Conservation (phyloP, 2,113 vertebrate species). For the Himantopus leucocephalus region DNA sequence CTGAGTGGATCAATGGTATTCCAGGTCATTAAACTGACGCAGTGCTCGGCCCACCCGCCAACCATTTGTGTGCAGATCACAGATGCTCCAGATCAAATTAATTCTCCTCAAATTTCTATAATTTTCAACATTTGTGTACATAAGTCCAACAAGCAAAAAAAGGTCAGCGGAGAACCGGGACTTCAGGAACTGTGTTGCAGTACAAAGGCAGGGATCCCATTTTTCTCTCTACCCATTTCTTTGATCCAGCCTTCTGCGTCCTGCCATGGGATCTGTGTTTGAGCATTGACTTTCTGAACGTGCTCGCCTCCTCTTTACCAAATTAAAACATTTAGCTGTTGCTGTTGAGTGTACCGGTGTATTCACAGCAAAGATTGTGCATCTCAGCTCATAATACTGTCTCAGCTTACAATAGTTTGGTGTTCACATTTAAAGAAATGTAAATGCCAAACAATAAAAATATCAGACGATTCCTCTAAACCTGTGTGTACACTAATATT, state of each 20-base stretch:
- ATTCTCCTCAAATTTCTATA: neutral
- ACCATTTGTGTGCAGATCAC: constrained; percentile 64
- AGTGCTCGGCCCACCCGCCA: neutral
- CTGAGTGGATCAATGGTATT: neutral
- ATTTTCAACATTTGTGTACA: neutral
- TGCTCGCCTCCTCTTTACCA: neutral
- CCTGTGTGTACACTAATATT: neutral
- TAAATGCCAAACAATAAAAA: neutral
- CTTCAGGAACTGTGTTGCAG: neutral
- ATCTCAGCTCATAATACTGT: neutral
- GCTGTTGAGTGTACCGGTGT: neutral
- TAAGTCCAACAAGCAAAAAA: neutral
- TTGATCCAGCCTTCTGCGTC: neutral
- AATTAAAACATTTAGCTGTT: neutral
- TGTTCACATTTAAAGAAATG: neutral
- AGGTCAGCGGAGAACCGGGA: neutral
- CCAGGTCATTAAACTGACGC: constrained; percentile 39
- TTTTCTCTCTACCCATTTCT: neutral
- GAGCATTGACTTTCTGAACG: neutral
- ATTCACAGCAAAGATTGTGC: neutral
- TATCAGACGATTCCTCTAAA: neutral
- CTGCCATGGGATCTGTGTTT: neutral
- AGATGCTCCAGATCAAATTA: neutral
- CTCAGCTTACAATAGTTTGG: neutral
- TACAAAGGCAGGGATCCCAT: neutral